Percentiles rank a stretch among this genome's conserved stretches.
Conservation (phyloP, 2,888 invertebrate species). For the Watsonalla cultraria region DNA sequence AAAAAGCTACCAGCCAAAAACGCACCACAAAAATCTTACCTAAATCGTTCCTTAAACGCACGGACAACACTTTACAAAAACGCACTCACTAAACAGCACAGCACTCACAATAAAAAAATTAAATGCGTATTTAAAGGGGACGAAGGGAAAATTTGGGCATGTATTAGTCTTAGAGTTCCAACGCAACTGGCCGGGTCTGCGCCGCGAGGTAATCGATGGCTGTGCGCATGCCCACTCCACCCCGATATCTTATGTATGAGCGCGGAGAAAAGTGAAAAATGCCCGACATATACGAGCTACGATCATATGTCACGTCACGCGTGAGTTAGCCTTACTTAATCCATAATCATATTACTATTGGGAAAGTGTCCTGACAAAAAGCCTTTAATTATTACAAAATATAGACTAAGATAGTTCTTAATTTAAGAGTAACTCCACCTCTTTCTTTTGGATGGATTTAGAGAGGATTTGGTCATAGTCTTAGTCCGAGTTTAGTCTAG, state of each 20-base stretch:
- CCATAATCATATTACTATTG: background rate
- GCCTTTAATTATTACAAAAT: too few relatives aligned
- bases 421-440: too few relatives aligned
- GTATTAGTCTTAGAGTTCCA: constrained; percentile 33
- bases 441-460: too few relatives aligned
- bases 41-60: background rate
- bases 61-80: constrained; percentile 20
- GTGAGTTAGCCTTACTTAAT: background rate
- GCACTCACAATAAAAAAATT: constrained; percentile 28
- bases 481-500: too few relatives aligned
- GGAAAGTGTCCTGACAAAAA: too few relatives aligned
- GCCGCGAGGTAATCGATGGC: constrained; percentile 59
- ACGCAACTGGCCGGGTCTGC: constrained; percentile 63
- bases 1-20: too few relatives aligned
- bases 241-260: constrained; percentile 76
- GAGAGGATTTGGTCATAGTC: too few relatives aligned
- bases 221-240: constrained; percentile 61
- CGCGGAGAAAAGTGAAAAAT: constrained; percentile 47
- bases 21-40: too few relatives aligned
- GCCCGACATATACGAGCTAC: constrained; percentile 23
- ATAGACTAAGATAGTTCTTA: too few relatives aligned
- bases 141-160: constrained; percentile 37
- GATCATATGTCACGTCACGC: constrained; percentile 16
- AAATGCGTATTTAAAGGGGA: constrained; percentile 58
- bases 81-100: constrained; percentile 38